Evolutionary conservation across 2,797 vertebrate genomes (phyloP), one percentile per base, ranked within the genome.

Genomic region (Eremophila alpestris): DNA sequence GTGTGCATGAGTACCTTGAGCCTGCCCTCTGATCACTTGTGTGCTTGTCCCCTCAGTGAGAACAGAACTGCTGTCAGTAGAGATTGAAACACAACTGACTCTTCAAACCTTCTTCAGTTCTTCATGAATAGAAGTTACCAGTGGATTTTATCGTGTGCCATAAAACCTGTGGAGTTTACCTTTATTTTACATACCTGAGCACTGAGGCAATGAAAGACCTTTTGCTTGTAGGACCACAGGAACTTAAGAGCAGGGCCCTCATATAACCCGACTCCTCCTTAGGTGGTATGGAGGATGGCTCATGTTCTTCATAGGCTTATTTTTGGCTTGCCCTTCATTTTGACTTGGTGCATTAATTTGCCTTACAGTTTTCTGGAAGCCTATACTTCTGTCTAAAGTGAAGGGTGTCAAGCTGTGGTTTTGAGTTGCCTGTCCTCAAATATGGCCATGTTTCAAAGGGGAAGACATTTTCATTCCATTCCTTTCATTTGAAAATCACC

Each of bases 1-100:
- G 30, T 29, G 14, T 26, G 13, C 27, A 13, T 0, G 2, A 30
- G 3, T 84, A 55, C 60, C 56, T 38, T 77, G 55, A 68, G 20
- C 34, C 85, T 5, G 4, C 20, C 10, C 41, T 69, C 29, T 48
- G 22, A 48, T 65, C 1, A 0, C 10, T 1, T 38, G 22, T 2
- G 1, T 49, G 16, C 27, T 73, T 54, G n/a, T 41, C 9, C 27
- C n/a, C 9, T 1, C 21, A 5, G 18, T 22, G 65, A 38, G 38
- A 38, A 38, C 38, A 70, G 41, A 64, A 20, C 30, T 68, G 67
- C 49, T 63, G 64, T 56, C 7, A 0, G 46, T 48, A 19, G 29
- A 51, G 43, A 15, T 26, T 63, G 63, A 83, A 90, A 63, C 48
- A 34, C 48, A 87, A 7, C 36, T 89, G 48, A 83, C n/a, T 5